Evolutionary conservation across 2,888 invertebrate genomes (phyloP), one percentile per base, ranked within the genome.

Genomic region (Cyrtodaria siliqua): DNA sequence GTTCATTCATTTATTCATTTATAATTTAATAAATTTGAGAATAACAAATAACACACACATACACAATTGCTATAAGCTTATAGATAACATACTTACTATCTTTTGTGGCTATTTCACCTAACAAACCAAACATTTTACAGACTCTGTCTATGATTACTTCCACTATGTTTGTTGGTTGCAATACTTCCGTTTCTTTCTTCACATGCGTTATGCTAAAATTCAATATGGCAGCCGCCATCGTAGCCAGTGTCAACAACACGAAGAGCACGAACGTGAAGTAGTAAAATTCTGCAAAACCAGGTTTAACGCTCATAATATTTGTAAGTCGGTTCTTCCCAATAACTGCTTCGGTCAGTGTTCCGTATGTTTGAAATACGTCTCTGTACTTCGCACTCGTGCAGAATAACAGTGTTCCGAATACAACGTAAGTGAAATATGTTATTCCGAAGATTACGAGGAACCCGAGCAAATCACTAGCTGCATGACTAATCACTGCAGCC

Each of bases 401-500:
- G 70, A 93, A 91, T 24, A 93, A 63, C 0, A 92, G 82, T 70
- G 90, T 90, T 49, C 91, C 93, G 3, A 91, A 82, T 23, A 84
- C 66, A 9, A 90, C 88, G 82, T 90, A 92, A 4, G 89, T n/a
- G n/a, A n/a, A n/a, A n/a, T n/a, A n/a, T n/a, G n/a, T n/a, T n/a
- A n/a, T n/a, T n/a, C n/a, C n/a, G 85, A 94, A 94, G 16, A 92
- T 91, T 20, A 93, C 77, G 23, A 88, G 83, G 84, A 94, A 94
- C 3, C 91, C 91, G 23, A 91, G 87, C 55, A 94, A 88, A 59
- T 93, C 93, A 29, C 81, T 83, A 14, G 90, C 89, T 18, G 93
- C 92, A 53, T 86, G 83, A 20, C 84, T 83, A 29, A 94, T 87
- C 0, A 94, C 93, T n/a, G n/a, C n/a, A n/a, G n/a, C n/a, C n/a